A percentile compares a stretch with the other conserved stretches of the same genome.
These are phyloP conservation scores for Neolamprologus devosi DNA, from an alignment of 2,113 vertebrate genomes.

Conservation along the genomic window DNA sequence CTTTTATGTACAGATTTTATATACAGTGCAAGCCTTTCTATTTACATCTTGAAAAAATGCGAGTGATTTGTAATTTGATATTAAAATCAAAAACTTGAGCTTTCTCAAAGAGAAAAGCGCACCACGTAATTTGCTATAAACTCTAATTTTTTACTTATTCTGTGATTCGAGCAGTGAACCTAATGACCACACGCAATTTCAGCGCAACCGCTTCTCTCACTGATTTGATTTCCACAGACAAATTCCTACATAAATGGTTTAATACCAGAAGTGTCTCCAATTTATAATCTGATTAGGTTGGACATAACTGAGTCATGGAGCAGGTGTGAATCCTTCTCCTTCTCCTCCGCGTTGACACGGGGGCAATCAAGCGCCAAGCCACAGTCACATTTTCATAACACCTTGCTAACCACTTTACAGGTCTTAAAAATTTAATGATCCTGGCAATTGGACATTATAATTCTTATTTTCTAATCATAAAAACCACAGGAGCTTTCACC, in stretches of 20 bases:
- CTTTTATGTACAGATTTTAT: neutral
- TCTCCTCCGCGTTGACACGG: neutral
- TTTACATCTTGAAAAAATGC: neutral
- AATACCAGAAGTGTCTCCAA: conserved; percentile 80
- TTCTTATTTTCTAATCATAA: conserved; percentile 55
- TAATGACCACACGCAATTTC: neutral
- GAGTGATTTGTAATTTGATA: neutral
- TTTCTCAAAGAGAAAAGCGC: neutral
- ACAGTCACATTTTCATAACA: neutral
- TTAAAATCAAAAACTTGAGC: neutral
- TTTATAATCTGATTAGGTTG: conserved; percentile 80
- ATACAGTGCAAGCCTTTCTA: neutral
- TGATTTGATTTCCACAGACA: neutral
- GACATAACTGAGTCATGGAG: conserved; percentile 69
- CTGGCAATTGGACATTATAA: conserved; percentile 34
- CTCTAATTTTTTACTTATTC: neutral
- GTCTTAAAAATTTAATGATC: conserved; percentile 51
- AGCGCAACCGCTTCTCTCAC: neutral
- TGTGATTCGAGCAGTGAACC: neutral
- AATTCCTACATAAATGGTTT: conserved; percentile 64
- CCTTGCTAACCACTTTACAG: conserved; percentile 11
- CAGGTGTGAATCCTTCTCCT: conserved; percentile 71
- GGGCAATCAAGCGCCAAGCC: neutral
- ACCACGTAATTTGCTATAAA: neutral
- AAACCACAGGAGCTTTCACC: conserved; percentile 64